Evolutionary conservation across 2,113 vertebrate species (phyloP), one percentile per base, ranked within the genome.

Genomic region (Struthio camelus): DNA sequence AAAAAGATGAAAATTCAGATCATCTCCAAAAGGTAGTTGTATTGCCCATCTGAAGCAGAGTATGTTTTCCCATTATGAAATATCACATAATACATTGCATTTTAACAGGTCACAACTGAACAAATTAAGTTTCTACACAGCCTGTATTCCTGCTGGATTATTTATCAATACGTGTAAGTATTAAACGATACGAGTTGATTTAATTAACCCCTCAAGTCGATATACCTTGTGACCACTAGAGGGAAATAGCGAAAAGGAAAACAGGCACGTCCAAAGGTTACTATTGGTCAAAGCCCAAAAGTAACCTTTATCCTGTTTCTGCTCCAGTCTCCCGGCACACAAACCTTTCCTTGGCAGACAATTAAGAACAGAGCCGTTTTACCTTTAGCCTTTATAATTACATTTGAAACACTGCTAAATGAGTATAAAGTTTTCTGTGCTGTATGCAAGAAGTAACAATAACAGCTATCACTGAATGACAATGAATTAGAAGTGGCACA

Each of bases 211-310:
- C 9, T 10, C 15, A 54, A 32, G 48, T 22, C 78, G 48, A 14
- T 50, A 61, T 73, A 6, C 24, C 25, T 13, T 62, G 58, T 89
- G 83, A 87, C 93, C 98, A 97, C 96, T 94, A 98, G 98, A 98
- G 97, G 97, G 98, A 56, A 93, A 84, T 1, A 89, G 56, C 6
- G 73, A 77, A 81, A 92, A 76, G 24, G 53, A 71, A 34, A 94
- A 88, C 75, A 46, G 40, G 36, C 81, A 71, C 6, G 8, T 27
- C 72, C 13, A 48, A 87, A 96, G 98, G 98, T 98, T 98, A 98
- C 96, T 98, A 61, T 18, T 91, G 98, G 98, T 98, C 98, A 98
- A 96, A 97, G 95, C 80, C 96, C 98, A 97, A 87, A 4, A 97
- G 95, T 97, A 98, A 98, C 98, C 98, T 95, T 90, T 48, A 85